phyloP scores from a whole-genome alignment of 1,140 invertebrate genomes.

The Temnothorax longispinosus region DNA sequence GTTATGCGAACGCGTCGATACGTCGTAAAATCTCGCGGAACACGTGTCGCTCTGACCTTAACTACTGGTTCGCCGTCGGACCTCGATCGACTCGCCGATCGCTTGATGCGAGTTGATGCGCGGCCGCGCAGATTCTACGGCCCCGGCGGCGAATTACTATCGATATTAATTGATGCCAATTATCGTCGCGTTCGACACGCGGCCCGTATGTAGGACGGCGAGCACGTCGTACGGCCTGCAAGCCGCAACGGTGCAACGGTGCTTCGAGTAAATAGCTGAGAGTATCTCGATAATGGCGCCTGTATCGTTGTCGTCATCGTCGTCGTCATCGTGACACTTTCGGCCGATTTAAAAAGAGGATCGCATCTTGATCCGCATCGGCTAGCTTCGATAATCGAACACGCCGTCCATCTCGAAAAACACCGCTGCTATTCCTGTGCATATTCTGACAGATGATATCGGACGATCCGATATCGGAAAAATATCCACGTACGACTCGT shows the following conservation, averaged over 20 bases:
- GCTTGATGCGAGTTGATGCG: slow-evolving; percentile 4
- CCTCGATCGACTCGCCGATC: slow-evolving; percentile 61
- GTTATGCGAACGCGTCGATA: slow-evolving; percentile 67
- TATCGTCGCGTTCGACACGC: slow-evolving; percentile 74
- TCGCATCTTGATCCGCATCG: not conserved
- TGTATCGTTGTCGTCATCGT: slow-evolving; percentile 29
- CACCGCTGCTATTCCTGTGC: not conserved
- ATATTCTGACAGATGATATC: not conserved
- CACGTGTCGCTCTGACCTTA: not conserved
- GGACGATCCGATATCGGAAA: not conserved
- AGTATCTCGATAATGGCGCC: slow-evolving; percentile 46
- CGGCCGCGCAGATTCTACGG: slow-evolving; percentile 13
- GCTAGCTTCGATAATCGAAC: not conserved
- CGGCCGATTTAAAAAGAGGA: not conserved
- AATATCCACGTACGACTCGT: not conserved
- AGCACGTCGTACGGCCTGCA: not conserved
- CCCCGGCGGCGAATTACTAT: slow-evolving; percentile 79
- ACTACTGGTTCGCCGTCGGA: slow-evolving; percentile 66
- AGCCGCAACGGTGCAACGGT: slow-evolving; percentile 47
- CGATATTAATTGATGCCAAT: slow-evolving; percentile 83
- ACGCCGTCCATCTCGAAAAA: not conserved
- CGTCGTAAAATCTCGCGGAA: slow-evolving; percentile 22
- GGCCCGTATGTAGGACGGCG: slow-evolving; percentile 67
- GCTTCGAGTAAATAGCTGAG: slow-evolving; percentile 60
- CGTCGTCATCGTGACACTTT: slow-evolving; percentile 58